Evolutionary conservation across 2,797 vertebrate genomes (phyloP).

Genomic region (Ceryle rudis): DNA sequence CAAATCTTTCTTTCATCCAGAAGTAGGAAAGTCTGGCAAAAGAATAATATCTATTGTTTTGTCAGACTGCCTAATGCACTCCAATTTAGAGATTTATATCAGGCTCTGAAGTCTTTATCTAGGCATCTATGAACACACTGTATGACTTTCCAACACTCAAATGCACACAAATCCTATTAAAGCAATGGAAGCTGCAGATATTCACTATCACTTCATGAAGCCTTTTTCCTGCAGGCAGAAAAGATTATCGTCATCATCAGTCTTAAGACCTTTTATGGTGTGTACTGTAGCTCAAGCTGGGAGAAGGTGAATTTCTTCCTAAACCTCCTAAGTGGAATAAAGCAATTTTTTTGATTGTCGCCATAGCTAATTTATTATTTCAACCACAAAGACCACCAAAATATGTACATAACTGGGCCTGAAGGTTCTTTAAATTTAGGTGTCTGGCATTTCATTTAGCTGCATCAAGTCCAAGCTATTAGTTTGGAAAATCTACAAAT

Average conservation of each 20-base stretch:
- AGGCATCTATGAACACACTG: neutral
- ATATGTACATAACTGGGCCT: neutral
- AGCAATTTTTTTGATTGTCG: accelerated
- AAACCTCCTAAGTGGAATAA: neutral
- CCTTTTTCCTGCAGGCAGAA: neutral
- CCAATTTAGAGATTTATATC: neutral
- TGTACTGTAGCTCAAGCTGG: neutral
- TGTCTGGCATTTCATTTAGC: neutral
- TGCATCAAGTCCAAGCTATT: neutral
- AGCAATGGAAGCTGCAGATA: neutral
- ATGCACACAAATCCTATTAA: neutral
- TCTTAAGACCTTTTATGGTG: neutral
- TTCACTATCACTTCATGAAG: neutral
- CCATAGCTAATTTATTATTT: neutral
- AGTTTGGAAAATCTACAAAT: neutral
- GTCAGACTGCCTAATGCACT: neutral
- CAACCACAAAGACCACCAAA: neutral
- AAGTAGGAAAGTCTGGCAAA: neutral
- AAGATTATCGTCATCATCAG: neutral
- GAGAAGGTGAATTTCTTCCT: neutral
- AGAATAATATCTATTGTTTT: neutral
- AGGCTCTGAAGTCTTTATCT: neutral
- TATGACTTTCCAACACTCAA: neutral
- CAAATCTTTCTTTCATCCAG: neutral
- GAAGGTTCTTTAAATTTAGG: neutral